phyloP scores from a whole-genome alignment of 1,140 invertebrate genomes.

The Pseudoatta argentina region DNA sequence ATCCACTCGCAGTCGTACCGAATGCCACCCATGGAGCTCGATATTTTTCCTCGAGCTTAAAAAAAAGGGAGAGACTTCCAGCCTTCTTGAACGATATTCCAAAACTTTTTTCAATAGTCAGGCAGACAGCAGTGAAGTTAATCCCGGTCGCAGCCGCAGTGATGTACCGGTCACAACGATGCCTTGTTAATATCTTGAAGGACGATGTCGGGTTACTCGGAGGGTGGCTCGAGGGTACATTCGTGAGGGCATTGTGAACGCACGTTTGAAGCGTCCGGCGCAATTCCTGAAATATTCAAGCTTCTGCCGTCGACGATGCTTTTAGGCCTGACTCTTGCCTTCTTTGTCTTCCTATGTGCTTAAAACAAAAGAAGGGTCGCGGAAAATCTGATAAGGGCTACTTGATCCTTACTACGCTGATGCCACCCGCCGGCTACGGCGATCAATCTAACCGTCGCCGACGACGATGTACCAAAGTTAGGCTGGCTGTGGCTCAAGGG shows the following conservation, averaged over 20 bases:
- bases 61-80: conserved; percentile 28
- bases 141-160: conserved; percentile 65
- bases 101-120: conserved; percentile 78
- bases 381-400: conserved; percentile 86
- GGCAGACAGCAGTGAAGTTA: conserved; percentile 69
- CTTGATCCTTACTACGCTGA: conserved; percentile 80
- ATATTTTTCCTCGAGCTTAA: conserved; percentile 41
- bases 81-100: conserved; percentile 36
- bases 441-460: conserved; percentile 60
- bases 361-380: conserved; percentile 80
- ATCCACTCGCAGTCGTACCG: conserved; percentile 60
- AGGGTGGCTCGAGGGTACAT: conserved; percentile 78
- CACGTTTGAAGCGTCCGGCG: conserved; percentile 75
- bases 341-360: conserved; percentile 63
- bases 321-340: conserved; percentile 13
- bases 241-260: conserved; percentile 79
- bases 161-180: conserved; percentile 81
- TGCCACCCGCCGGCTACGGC: conserved; percentile 63
- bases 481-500: not conserved
- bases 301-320: conserved; percentile 75
- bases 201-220: conserved; percentile 65
- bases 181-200: conserved; percentile 84
- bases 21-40: conserved; percentile 4
- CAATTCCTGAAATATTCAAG: conserved; percentile 85
- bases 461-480: not conserved